Base-by-base conservation (phyloP, 2,888 invertebrate genomes). In the Dexiosoma caninum region DNA sequence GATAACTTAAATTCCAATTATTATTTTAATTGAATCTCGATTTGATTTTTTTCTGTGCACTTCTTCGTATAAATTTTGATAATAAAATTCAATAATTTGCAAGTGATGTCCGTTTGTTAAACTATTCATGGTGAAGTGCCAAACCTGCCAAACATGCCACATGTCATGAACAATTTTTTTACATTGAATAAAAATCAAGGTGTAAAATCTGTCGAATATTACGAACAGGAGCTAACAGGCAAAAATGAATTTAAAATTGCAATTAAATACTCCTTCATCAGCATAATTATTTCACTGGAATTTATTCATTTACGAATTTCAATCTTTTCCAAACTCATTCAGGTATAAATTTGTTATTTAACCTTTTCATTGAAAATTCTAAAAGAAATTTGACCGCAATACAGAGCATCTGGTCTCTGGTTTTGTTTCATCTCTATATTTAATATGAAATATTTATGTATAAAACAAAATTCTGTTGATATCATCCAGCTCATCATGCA, bases 351-450 rank as follows among this genome's bases (percentile, higher is more conserved):
- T 12, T 23, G 10, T 14, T 5, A 35, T 27, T 55, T 32, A 35
- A 30, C 30, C 27, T 40, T 55, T 67, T 32, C 42, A 42, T 67
- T 55, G 42, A 53, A 64, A 49, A 49, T 49, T n/a, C n/a, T 21
- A 3, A 49, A 35, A 32, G 10, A 32, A 44, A 23, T 19, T 37
- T 42, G 23, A 23, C 40, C 42, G n/a, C n/a, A n/a, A n/a, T n/a
- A n/a, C n/a, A 32, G 8, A 53, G 6, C 49, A 6, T 7, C 3
- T 67, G 53, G 35, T 55, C 35, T 57, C 21, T 6, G 32, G 12
- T 5, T 53, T 67, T 10, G n/a, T n/a, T n/a, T n/a, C n/a, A n/a
- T n/a, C 21, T 32, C n/a, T n/a, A 44, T 53, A n/a, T 16, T 42
- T 16, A 12, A 14, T 14, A 35, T 42, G 2, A 55, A 69, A 55